These are phyloP conservation scores for Butastur rufipennis DNA, from an alignment of 2,113 vertebrate genomes.

Conservation along the genomic window DNA sequence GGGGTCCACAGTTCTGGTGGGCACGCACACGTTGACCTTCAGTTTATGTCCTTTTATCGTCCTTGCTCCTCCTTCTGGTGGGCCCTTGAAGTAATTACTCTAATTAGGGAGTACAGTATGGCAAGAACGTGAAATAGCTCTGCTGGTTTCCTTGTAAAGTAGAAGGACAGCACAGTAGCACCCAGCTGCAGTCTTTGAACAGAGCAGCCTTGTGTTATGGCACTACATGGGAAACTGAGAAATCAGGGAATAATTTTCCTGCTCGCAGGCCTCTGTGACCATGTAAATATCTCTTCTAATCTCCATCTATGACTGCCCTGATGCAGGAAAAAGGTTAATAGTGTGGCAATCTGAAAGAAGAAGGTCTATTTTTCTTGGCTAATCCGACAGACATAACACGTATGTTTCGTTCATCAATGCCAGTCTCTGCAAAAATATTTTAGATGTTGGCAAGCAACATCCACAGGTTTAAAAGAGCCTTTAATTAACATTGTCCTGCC, in stretches of 20 bases:
- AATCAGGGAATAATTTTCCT: neutral
- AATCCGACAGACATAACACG: neutral
- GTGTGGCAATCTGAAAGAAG: neutral
- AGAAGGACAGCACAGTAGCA: neutral
- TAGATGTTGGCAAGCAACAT: neutral
- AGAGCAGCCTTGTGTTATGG: neutral
- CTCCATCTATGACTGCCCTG: neutral
- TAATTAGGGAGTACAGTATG: neutral
- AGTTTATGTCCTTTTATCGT: too few relatives aligned
- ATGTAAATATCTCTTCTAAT: neutral
- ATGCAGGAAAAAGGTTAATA: neutral
- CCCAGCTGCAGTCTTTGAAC: neutral
- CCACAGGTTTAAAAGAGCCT: neutral
- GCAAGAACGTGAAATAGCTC: neutral
- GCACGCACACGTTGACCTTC: too few relatives aligned
- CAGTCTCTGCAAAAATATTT: neutral
- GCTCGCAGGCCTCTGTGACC: neutral
- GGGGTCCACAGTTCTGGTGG: too few relatives aligned
- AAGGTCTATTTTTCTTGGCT: neutral
- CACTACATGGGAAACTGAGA: neutral
- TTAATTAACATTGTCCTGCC: neutral
- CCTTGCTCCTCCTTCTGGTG: too few relatives aligned
- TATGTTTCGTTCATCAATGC: neutral
- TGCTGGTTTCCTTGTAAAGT: neutral
- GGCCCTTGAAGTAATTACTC: too few relatives aligned